Evolutionary conservation across 2,888 invertebrate species (phyloP).

Genomic region (Parnassius orleans): DNA sequence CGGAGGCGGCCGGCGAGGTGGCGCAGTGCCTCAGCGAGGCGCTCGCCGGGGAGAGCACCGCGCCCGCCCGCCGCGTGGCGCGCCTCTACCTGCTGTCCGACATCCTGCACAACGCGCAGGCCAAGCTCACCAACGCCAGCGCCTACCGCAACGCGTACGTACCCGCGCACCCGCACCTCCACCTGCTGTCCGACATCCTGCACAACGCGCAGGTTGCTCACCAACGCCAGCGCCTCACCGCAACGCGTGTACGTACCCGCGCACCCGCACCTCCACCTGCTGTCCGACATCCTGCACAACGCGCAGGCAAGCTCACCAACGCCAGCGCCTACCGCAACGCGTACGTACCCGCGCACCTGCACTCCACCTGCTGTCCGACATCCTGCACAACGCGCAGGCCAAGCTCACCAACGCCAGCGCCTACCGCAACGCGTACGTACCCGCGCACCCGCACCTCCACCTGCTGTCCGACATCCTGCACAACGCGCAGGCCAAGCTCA

Average conservation of each 20-base stretch:
- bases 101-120: constrained; percentile 97
- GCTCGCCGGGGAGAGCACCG: constrained; percentile 87
- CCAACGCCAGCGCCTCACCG: too few species aligned
- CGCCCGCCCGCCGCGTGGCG: constrained; percentile 93
- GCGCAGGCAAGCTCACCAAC: constrained; percentile 46
- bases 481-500: constrained; percentile 96
- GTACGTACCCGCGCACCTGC: constrained; percentile 56
- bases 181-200: too few species aligned
- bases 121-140: constrained; percentile 97
- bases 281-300: background rate
- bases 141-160: constrained; percentile 93
- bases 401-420: background rate
- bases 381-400: background rate
- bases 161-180: background rate
- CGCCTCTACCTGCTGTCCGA: constrained; percentile 97
- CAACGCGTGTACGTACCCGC: too few species aligned
- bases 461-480: constrained; percentile 83
- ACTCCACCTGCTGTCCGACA: too few species aligned
- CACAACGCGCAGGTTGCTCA: background rate
- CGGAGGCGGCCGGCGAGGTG: constrained; percentile 97
- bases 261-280: constrained; percentile 87
- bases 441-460: constrained; percentile 80
- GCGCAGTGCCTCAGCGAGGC: constrained; percentile 95
- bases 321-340: constrained; percentile 78
- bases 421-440: too few species aligned